Evolutionary conservation across 2,797 vertebrate genomes (phyloP).

Genomic region (Coccyzus lansbergi): DNA sequence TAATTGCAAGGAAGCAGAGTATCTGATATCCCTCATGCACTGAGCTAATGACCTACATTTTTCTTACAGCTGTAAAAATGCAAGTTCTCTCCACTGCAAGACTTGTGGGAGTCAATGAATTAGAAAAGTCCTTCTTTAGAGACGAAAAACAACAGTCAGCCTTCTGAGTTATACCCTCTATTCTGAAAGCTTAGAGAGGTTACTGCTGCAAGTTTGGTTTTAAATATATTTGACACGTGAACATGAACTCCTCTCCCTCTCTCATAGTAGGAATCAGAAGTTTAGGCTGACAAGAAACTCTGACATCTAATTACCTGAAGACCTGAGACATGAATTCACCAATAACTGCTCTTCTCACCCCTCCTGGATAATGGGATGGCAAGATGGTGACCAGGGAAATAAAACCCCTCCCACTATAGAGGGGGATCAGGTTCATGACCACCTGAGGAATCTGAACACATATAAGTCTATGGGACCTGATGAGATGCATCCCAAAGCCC

Average conservation of each 20-base stretch:
- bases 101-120: neutral
- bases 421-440: too few species aligned
- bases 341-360: too few species aligned
- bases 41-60: constrained; percentile 29
- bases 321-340: neutral
- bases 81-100: neutral
- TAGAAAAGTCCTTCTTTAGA: neutral
- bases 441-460: too few species aligned
- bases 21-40: neutral
- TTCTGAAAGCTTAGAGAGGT: neutral
- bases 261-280: neutral
- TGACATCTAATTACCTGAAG: neutral
- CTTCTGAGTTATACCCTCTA: neutral
- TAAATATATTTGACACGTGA: neutral
- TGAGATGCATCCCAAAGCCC: too few species aligned
- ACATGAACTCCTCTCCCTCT: neutral
- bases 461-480: too few species aligned
- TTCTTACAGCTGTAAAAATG: neutral
- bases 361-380: too few species aligned
- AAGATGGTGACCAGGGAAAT: too few species aligned
- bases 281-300: neutral
- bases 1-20: neutral
- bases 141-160: neutral
- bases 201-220: neutral
- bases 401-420: too few species aligned